Evolutionary conservation across 2,888 invertebrate species (phyloP), one percentile per base, ranked within the genome.

Genomic region (Ennomos erosarius): DNA sequence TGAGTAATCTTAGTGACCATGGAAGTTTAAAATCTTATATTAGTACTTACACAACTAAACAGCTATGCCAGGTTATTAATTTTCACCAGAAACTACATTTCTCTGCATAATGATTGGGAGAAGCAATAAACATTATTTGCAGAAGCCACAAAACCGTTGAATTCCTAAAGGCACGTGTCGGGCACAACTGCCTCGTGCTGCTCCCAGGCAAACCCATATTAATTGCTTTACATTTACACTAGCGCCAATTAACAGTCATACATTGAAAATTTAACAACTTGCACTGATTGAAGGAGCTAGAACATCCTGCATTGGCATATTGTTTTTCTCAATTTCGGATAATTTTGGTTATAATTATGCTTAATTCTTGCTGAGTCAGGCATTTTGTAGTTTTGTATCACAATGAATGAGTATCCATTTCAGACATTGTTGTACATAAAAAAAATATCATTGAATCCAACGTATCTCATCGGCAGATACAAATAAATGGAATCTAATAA

Each of bases 121-220:
- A 70, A 77, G 78, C 75, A 74, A 81, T 85, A 86, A 85, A 83
- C 74, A 74, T 76, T 85, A 85, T 84, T 85, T 83, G 80, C 80
- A 81, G 88, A 86, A 86, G 84, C 86, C 84, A 75, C 84, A 84
- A 76, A 82, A 82, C 76, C 74, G 71, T 71, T 67, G 71, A 69
- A 71, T 71, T 76, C 65, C 71, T 68, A 62, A 60, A 60, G 71
- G 69, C 76, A 69, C 69, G 70, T 63, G 71, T 65, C 59, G 59
- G 68, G 64, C 62, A 62, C 63, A 62, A 62, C 64, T 63, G 75
- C 74, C 79, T 72, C 76, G 78, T 70, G 48, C 72, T 62, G 66
- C 62, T 60, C 62, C 62, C 42, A 53, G 39, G 46, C 57, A 54
- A 64, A 64, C 55, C 52, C 56, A 66, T 67, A 64, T 65, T 67